Percentiles rank a stretch among this genome's conserved stretches.
phyloP scores from a whole-genome alignment of 2,888 invertebrate species.

The Dichetophora obliterata region DNA sequence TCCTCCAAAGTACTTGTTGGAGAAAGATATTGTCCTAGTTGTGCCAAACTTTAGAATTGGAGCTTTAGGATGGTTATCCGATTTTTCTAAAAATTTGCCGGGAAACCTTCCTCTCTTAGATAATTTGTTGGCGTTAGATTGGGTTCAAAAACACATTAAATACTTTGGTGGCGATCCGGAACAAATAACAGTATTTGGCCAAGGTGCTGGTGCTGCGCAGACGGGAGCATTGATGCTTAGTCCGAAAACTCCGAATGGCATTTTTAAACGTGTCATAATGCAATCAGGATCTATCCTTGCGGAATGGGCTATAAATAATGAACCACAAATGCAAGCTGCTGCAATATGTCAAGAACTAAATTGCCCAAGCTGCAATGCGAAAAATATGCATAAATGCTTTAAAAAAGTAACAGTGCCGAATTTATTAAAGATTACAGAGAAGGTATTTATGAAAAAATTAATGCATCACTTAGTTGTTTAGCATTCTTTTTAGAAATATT shows the following conservation, averaged over 20 bases:
- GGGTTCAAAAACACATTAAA: constrained; percentile 71
- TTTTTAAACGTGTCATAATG: constrained; percentile 71
- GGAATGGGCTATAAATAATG: constrained; percentile 70
- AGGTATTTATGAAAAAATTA: constrained; percentile 43
- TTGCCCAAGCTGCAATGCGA: constrained; percentile 52
- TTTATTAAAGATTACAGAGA: constrained; percentile 51
- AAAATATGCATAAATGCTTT: constrained; percentile 60
- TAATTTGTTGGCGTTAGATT: constrained; percentile 70
- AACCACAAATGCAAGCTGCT: constrained; percentile 63
- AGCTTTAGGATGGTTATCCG: constrained; percentile 72
- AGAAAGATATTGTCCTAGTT: constrained; percentile 71
- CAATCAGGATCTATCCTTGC: constrained; percentile 72
- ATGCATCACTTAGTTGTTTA: background rate
- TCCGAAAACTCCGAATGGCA: constrained; percentile 60
- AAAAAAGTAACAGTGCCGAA: constrained; percentile 55
- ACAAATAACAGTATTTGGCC: constrained; percentile 72
- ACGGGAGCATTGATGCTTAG: constrained; percentile 70
- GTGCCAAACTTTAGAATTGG: constrained; percentile 72
- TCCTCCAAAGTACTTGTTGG: constrained; percentile 69
- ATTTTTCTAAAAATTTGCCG: constrained; percentile 70
- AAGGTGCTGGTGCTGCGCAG: constrained; percentile 72
- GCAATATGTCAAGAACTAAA: constrained; percentile 59
- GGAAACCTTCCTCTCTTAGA: constrained; percentile 73
- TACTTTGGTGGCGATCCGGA: constrained; percentile 72
- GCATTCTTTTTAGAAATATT: constrained; percentile 50